Evolutionary conservation across 2,113 vertebrate species (phyloP).

Genomic region (Lampris megalopsis): DNA sequence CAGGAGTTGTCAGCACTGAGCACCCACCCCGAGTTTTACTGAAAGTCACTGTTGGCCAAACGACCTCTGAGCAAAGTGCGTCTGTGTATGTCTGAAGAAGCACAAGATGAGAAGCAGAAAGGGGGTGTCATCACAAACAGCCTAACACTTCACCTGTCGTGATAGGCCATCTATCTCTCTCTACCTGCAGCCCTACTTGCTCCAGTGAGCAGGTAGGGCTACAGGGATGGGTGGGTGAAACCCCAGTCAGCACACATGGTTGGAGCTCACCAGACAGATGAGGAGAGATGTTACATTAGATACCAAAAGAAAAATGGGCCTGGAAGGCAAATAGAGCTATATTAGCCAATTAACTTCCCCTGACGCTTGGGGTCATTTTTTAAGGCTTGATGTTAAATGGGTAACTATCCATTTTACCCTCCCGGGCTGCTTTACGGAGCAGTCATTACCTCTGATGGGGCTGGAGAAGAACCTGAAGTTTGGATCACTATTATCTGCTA

Average conservation of each 20-base stretch:
- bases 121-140: slow-evolving; percentile 31
- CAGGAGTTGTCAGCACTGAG: slow-evolving; percentile 7
- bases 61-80: slow-evolving; percentile 18
- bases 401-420: slow-evolving; percentile 47
- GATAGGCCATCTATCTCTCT: slow-evolving; percentile 40
- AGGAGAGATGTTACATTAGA: slow-evolving; percentile 30
- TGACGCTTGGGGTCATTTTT: slow-evolving; percentile 50
- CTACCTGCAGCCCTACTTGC: slow-evolving; percentile 10
- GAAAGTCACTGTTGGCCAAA: slow-evolving; percentile 5
- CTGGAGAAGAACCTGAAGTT: slow-evolving; percentile 19
- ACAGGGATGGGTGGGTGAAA: neutral
- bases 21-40: slow-evolving; percentile 11
- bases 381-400: slow-evolving; percentile 53
- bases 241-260: slow-evolving; percentile 37
- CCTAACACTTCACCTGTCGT: slow-evolving; percentile 23
- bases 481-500: slow-evolving; percentile 58
- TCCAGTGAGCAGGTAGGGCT: slow-evolving; percentile 32
- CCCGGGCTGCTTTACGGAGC: slow-evolving; percentile 39
- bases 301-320: slow-evolving; percentile 39
- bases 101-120: neutral
- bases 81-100: slow-evolving; percentile 11
- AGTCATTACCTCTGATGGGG: slow-evolving; percentile 50
- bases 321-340: slow-evolving; percentile 45
- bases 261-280: slow-evolving; percentile 42
- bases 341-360: slow-evolving; percentile 60